phyloP scores from a whole-genome alignment of 2,113 vertebrate genomes.

The Pluvianellus socialis region DNA sequence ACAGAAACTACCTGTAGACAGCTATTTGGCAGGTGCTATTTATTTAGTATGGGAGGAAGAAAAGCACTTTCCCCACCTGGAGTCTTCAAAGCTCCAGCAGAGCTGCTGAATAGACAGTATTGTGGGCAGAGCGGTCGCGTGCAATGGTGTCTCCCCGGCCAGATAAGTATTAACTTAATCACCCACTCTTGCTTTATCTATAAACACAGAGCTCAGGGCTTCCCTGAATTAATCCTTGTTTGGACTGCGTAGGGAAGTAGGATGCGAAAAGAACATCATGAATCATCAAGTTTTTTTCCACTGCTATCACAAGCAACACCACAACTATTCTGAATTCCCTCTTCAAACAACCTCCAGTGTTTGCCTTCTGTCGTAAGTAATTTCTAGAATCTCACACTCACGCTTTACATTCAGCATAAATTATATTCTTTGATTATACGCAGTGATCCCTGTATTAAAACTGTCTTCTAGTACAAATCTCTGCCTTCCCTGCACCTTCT shows the following conservation, averaged over 20 bases:
- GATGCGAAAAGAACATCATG: background rate
- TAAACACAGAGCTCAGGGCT: background rate
- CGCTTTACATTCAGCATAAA: background rate
- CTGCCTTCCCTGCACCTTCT: accelerated
- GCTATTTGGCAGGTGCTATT: background rate
- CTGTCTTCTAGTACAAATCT: background rate
- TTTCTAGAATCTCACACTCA: background rate
- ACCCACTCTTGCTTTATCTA: background rate
- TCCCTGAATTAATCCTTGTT: slow-evolving; percentile 12
- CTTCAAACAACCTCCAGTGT: background rate
- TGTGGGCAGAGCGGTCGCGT: background rate
- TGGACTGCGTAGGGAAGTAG: background rate
- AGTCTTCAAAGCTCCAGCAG: background rate
- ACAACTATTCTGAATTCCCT: background rate
- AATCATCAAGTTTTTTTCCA: background rate
- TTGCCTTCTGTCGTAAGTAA: background rate
- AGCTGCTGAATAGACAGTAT: background rate
- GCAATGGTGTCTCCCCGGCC: background rate
- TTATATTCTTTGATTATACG: background rate
- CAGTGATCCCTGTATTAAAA: background rate
- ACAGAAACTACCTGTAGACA: background rate
- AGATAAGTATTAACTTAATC: background rate
- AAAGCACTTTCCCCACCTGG: background rate
- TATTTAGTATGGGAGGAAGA: background rate
- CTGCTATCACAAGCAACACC: background rate